phyloP scores from a whole-genome alignment of 2,888 invertebrate genomes.

The Pristionchus arcanus region DNA sequence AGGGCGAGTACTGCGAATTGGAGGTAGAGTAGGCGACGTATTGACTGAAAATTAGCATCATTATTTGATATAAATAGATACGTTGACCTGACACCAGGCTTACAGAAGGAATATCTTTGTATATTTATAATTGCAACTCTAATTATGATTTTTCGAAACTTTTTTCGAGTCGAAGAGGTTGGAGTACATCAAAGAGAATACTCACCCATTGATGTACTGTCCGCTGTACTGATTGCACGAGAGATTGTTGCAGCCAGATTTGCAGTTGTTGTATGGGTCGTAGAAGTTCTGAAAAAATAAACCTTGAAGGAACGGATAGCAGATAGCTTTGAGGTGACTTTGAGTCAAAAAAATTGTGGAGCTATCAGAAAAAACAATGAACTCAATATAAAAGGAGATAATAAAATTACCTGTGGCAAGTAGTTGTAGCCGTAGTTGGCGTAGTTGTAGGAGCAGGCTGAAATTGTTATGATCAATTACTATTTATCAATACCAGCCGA shows the following conservation, averaged over 20 bases:
- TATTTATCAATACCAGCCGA: not conserved
- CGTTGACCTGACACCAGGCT: too few relatives aligned
- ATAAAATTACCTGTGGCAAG: not conserved
- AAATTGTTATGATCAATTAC: not conserved
- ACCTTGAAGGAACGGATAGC: too few relatives aligned
- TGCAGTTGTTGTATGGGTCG: constrained; percentile 65
- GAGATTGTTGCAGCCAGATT: constrained; percentile 64
- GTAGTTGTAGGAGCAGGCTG: constrained; percentile 51
- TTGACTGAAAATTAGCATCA: constrained; percentile 59
- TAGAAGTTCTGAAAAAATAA: constrained; percentile 65
- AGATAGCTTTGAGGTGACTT: too few relatives aligned
- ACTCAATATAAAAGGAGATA: too few relatives aligned
- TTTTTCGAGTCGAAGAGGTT: not conserved
- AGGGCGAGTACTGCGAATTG: constrained; percentile 66
- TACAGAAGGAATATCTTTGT: too few relatives aligned
- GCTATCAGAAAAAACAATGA: too few relatives aligned
- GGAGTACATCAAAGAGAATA: not conserved
- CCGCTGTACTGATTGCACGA: constrained; percentile 68
- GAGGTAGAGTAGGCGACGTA: constrained; percentile 66
- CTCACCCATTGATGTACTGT: constrained; percentile 64
- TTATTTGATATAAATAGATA: too few relatives aligned
- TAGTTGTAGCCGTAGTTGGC: constrained; percentile 34
- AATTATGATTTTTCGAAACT: not conserved
- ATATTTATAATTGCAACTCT: not conserved
- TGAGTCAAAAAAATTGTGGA: too few relatives aligned